These are phyloP conservation scores for Lottia scabra DNA, from an alignment of 2,888 invertebrate species.

Conservation along the genomic window DNA sequence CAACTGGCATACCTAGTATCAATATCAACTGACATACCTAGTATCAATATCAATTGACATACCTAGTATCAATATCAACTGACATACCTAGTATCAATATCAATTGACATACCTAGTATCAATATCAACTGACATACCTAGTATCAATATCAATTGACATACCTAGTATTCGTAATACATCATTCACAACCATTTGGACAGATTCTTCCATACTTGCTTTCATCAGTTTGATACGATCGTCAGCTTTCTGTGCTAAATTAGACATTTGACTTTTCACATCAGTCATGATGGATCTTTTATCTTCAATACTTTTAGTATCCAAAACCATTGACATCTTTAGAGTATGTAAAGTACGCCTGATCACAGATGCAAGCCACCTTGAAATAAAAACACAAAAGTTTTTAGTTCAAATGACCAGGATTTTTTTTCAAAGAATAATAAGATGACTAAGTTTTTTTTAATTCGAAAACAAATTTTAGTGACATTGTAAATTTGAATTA, in stretches of 20 bases:
- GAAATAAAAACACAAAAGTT: conserved; percentile 1
- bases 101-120: too few species aligned
- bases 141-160: neutral
- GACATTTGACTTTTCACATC: conserved; percentile 35
- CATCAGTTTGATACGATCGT: conserved; percentile 40
- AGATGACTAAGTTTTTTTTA: too few species aligned
- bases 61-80: too few species aligned
- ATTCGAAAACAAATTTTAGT: too few species aligned
- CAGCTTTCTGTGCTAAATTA: conserved; percentile 35
- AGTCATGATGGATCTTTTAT: conserved; percentile 39
- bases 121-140: too few species aligned
- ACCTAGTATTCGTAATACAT: neutral
- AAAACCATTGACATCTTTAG: conserved; percentile 50
- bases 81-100: too few species aligned
- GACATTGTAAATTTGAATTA: too few species aligned
- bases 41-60: too few species aligned
- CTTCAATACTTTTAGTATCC: conserved; percentile 42
- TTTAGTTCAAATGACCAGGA: too few species aligned
- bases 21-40: too few species aligned
- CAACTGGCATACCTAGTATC: too few species aligned
- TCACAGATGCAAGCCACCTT: conserved; percentile 49
- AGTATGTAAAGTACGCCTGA: conserved; percentile 48
- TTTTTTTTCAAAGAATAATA: too few species aligned
- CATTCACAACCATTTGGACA: conserved; percentile 5
- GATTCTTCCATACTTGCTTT: conserved; percentile 27